Evolutionary conservation across 1,140 invertebrate genomes (phyloP).

Genomic region (Saccostrea echinata): DNA sequence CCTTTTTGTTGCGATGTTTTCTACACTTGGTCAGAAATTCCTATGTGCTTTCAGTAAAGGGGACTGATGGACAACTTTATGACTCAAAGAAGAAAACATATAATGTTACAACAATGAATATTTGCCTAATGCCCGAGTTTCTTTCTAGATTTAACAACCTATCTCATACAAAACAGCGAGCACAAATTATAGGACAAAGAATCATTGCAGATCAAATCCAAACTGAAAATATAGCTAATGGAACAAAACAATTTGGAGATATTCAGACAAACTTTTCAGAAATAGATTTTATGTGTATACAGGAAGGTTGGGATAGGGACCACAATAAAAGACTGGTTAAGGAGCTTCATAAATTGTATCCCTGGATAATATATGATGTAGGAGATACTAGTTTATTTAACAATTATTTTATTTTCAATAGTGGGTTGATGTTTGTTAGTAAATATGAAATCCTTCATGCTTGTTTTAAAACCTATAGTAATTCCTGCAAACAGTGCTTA

Average conservation of each 20-base stretch:
- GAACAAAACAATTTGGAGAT: constrained; percentile 46
- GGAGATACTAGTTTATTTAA: constrained; percentile 58
- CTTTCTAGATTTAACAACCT: constrained; percentile 70
- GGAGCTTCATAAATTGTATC: constrained; percentile 73
- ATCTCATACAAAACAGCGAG: constrained; percentile 59
- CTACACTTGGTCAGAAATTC: constrained; percentile 61
- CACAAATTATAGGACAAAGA: constrained; percentile 66
- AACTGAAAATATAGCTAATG: constrained; percentile 18
- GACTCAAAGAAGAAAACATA: constrained; percentile 45
- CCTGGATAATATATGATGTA: constrained; percentile 73
- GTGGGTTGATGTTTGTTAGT: constrained; percentile 79
- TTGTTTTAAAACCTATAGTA: constrained; percentile 73
- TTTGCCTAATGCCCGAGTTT: constrained; percentile 72
- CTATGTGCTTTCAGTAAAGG: constrained; percentile 55
- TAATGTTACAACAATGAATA: constrained; percentile 65
- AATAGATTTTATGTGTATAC: constrained; percentile 71
- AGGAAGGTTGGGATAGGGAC: constrained; percentile 70
- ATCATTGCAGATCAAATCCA: constrained; percentile 68
- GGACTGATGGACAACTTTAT: background rate
- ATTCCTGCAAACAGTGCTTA: constrained; percentile 66
- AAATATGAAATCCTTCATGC: constrained; percentile 75
- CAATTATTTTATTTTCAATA: constrained; percentile 72
- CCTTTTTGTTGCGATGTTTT: constrained; percentile 61
- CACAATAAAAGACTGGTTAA: constrained; percentile 63
- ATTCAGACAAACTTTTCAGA: constrained; percentile 67